A percentile compares a stretch with the other conserved stretches of the same genome.
Evolutionary conservation across 92 coral and sea anemone genomes (phyloP).

Genomic region (Phenganax stokvisi): DNA sequence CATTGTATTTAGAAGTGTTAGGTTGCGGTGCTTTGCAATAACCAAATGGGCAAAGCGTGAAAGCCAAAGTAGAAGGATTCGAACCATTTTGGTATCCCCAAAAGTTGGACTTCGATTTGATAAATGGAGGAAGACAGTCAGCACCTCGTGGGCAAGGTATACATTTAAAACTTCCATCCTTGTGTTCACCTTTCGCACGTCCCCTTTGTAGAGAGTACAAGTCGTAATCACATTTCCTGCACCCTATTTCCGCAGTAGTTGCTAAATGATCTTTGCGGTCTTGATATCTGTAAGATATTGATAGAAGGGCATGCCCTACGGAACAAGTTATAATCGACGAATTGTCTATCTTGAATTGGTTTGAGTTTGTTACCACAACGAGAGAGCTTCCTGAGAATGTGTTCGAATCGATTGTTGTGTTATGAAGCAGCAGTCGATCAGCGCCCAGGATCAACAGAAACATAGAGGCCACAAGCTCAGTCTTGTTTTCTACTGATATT

Average conservation of each 20-base stretch:
- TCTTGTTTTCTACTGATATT: neutral
- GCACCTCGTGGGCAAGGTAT: slow-evolving; percentile 76
- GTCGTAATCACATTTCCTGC: slow-evolving; percentile 47
- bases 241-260: slow-evolving; percentile 41
- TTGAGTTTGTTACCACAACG: slow-evolving; percentile 23
- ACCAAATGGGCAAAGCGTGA: slow-evolving; percentile 61
- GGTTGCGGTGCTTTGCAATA: slow-evolving; percentile 54
- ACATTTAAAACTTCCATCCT: slow-evolving; percentile 46
- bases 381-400: neutral
- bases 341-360: slow-evolving; percentile 27
- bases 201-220: slow-evolving; percentile 60
- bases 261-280: slow-evolving; percentile 35
- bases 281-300: neutral
- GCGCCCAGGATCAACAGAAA: slow-evolving; percentile 35
- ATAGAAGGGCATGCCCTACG: slow-evolving; percentile 12
- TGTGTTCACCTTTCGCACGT: slow-evolving; percentile 34
- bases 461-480: neutral
- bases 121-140: slow-evolving; percentile 42
- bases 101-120: slow-evolving; percentile 54
- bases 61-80: slow-evolving; percentile 45
- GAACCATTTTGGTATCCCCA: slow-evolving; percentile 58
- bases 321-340: slow-evolving; percentile 44
- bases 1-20: slow-evolving; percentile 46
- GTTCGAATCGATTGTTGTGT: slow-evolving; percentile 23
- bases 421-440: slow-evolving; percentile 33